Evolutionary conservation across 2,113 vertebrate species (phyloP), one percentile per base, ranked within the genome.

Genomic region (Entelurus aequoreus): DNA sequence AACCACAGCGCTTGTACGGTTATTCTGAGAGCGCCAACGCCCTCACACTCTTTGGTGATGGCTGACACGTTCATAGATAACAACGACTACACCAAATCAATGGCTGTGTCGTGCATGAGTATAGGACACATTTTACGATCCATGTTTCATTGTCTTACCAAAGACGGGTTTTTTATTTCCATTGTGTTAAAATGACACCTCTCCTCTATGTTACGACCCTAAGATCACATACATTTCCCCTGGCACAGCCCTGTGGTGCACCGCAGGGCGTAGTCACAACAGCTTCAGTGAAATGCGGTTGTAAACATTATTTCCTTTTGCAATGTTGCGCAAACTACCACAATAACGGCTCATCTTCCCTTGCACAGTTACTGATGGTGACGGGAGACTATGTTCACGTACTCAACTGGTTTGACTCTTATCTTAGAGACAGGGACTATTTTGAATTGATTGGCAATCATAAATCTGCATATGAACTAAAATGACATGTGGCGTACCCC

Each of bases 211-310:
- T 71, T 55, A 48, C 19, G 57, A 40, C 55, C 37, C 16, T 42
- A 8, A 6, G n/a, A 9, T 13, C 8, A 54, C 16, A 44, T 7
- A 57, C 38, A 63, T 44, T 50, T 65, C 69, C 69, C 65, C 51
- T 57, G 28, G 0, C 51, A 49, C 49, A 65, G 54, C 50, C 60
- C 60, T 76, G 76, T 86, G 88, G 89, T 88, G 76, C 65, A 85
- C 89, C 88, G 84, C 88, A 90, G 88, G 90, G 90, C 15, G 88
- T 88, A 75, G 73, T 36, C 83, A 28, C 66, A 63, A 67, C 42
- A 65, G 40, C 68, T 74, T 16, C 72, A 84, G 79, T 82, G 77
- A 88, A 88, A 80, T 75, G 44, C 54, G 62, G 63, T 60, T 71
- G 63, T 69, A 60, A 75, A 70, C 19, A 54, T 36, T 61, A 68